These are phyloP conservation scores for Halcyon smyrnensis DNA, from an alignment of 2,797 vertebrate species.

Conservation along the genomic window DNA sequence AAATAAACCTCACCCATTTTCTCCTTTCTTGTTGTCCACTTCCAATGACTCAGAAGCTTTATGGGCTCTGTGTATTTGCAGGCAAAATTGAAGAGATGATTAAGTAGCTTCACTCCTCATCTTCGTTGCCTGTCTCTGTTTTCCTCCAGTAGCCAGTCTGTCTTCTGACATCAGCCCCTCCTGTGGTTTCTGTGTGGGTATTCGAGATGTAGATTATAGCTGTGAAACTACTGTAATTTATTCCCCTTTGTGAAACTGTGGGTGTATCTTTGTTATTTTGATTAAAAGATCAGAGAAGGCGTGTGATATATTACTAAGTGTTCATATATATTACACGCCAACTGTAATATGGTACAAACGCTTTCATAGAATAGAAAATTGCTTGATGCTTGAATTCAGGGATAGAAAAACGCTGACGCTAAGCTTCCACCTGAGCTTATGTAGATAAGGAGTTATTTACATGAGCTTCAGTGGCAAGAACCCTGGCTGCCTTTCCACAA, in stretches of 20 bases:
- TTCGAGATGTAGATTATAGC: background rate
- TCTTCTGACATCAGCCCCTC: constrained; percentile 3
- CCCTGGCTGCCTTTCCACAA: background rate
- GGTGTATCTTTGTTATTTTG: background rate
- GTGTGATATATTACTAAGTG: background rate
- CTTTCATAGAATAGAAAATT: background rate
- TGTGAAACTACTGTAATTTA: background rate
- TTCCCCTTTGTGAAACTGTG: background rate
- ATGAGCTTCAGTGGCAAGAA: background rate
- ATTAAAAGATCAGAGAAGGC: background rate
- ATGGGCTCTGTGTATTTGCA: constrained; percentile 12
- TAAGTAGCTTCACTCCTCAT: background rate
- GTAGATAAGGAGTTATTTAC: background rate
- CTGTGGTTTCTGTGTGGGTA: background rate
- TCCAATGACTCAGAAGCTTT: background rate
- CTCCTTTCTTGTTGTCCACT: background rate
- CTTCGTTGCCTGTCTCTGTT: background rate
- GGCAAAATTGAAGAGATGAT: constrained; percentile 21
- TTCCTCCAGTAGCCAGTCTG: constrained; percentile 11
- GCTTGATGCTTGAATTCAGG: background rate
- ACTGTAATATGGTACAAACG: background rate
- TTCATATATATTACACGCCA: background rate
- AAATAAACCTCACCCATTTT: background rate
- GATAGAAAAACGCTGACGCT: background rate
- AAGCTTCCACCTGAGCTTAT: background rate